Percentiles rank a stretch among this genome's conserved stretches.
These are phyloP conservation scores for Perizoma flavofasciatum DNA, from an alignment of 2,888 invertebrate species.

Conservation along the genomic window DNA sequence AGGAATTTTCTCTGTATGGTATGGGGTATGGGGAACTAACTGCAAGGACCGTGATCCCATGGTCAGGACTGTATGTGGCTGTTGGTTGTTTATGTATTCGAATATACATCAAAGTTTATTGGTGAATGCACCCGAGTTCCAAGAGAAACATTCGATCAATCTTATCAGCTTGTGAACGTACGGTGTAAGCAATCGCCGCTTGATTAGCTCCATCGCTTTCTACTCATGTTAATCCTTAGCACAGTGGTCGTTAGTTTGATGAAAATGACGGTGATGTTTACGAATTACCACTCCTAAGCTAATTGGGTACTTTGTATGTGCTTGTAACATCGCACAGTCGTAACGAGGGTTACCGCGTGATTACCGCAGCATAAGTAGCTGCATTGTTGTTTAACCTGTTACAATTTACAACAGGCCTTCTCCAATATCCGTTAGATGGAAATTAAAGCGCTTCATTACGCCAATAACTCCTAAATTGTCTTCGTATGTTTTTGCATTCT, in stretches of 20 bases:
- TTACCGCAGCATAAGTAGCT: no score
- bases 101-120: constrained; percentile 11
- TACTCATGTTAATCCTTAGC: constrained; percentile 45
- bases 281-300: constrained; percentile 31
- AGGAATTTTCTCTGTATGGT: no score
- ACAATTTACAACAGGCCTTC: not conserved
- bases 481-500: no score
- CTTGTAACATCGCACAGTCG: constrained; percentile 32
- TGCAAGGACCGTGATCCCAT: no score
- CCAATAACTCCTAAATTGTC: no score
- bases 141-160: constrained; percentile 30
- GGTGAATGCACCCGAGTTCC: constrained; percentile 22
- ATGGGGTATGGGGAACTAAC: no score
- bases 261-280: constrained; percentile 39
- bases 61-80: no score
- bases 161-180: constrained; percentile 23
- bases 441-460: no score
- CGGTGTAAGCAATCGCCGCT: constrained; percentile 32
- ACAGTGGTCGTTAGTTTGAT: constrained; percentile 44
- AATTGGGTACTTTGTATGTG: constrained; percentile 38
- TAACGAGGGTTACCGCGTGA: constrained; percentile 10
- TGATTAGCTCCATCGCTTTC: constrained; percentile 46
- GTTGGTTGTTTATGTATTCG: not conserved
- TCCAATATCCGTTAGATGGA: no score
- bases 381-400: no score